Conservation (phyloP, 2,113 vertebrate species). For the Nesogale talazaci region DNA sequence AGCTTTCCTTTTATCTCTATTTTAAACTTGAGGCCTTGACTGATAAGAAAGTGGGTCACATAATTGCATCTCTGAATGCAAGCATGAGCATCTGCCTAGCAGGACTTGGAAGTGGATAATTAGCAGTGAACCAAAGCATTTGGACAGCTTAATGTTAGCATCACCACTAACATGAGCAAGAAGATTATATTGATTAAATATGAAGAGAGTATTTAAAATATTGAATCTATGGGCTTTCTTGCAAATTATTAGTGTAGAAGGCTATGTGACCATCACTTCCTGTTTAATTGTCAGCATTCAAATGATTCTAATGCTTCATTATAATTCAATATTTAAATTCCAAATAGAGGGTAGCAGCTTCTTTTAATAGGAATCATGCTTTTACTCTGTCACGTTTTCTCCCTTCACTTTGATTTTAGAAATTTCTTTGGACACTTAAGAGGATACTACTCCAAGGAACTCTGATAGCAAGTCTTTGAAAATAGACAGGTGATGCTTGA, state of each 20-base stretch:
- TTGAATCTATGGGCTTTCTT: slow-evolving; percentile 1
- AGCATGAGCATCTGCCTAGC: background rate
- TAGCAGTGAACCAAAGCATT: slow-evolving; percentile 57
- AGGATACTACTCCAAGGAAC: background rate
- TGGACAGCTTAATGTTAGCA: slow-evolving; percentile 28
- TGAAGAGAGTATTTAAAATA: slow-evolving; percentile 48
- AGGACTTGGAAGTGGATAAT: slow-evolving; percentile 44
- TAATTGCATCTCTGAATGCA: slow-evolving; percentile 31
- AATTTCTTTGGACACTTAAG: background rate
- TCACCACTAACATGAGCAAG: slow-evolving; percentile 61
- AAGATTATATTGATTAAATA: slow-evolving; percentile 59
- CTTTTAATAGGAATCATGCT: background rate
- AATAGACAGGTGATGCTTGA: background rate
- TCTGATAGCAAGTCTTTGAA: background rate
- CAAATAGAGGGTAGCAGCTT: background rate
- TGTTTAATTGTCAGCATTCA: slow-evolving; percentile 31
- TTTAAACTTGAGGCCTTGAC: no score
- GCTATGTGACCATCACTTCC: background rate
- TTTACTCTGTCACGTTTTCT: background rate
- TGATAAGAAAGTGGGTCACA: background rate
- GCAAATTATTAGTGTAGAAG: slow-evolving; percentile 25
- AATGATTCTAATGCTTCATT: slow-evolving; percentile 49
- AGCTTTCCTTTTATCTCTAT: no score
- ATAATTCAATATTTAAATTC: slow-evolving; percentile 13
- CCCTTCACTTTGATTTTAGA: slow-evolving; percentile 32